A percentile compares a stretch with the other conserved stretches of the same genome.
These are phyloP conservation scores for Triplophysa yarkandensis DNA, from an alignment of 2,797 vertebrate genomes.

Conservation along the genomic window DNA sequence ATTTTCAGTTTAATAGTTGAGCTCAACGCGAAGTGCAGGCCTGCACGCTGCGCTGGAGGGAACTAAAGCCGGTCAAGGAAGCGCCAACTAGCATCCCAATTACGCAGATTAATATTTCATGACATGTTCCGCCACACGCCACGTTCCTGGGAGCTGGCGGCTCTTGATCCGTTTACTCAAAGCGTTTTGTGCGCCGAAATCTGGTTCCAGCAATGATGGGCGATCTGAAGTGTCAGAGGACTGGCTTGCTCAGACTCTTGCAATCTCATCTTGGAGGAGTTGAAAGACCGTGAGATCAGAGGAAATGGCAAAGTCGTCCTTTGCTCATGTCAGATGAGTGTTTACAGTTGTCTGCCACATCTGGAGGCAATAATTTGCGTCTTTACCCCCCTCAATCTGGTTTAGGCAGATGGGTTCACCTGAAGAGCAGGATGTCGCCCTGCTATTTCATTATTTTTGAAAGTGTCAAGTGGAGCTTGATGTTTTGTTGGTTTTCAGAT, in stretches of 20 bases:
- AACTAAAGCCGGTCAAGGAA: slow-evolving; percentile 46
- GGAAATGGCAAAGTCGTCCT: slow-evolving; percentile 19
- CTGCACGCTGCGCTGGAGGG: slow-evolving; percentile 8
- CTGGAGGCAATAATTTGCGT: slow-evolving; percentile 55
- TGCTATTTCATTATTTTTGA: slow-evolving; percentile 2
- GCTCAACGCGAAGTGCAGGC: slow-evolving; percentile 51
- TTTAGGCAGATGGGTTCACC: slow-evolving; percentile 37
- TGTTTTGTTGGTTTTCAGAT: background rate
- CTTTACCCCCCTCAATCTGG: slow-evolving; percentile 5
- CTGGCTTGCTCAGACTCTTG: slow-evolving; percentile 5
- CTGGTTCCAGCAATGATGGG: slow-evolving; percentile 46
- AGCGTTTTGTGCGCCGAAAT: slow-evolving; percentile 13
- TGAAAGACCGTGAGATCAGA: slow-evolving; percentile 24
- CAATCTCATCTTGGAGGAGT: slow-evolving; percentile 16
- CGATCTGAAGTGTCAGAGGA: slow-evolving; percentile 26
- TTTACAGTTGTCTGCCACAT: slow-evolving; percentile 56
- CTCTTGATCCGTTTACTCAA: slow-evolving; percentile 38
- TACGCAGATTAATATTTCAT: slow-evolving; percentile 60
- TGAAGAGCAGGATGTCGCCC: slow-evolving; percentile 24
- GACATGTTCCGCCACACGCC: slow-evolving; percentile 43
- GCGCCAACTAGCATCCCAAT: slow-evolving; percentile 53
- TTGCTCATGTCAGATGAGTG: slow-evolving; percentile 34
- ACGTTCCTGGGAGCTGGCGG: slow-evolving; percentile 43
- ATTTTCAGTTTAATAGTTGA: slow-evolving; percentile 52
- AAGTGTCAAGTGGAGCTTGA: background rate